phyloP scores from a whole-genome alignment of 2,113 vertebrate genomes.

The Cottus gobio region DNA sequence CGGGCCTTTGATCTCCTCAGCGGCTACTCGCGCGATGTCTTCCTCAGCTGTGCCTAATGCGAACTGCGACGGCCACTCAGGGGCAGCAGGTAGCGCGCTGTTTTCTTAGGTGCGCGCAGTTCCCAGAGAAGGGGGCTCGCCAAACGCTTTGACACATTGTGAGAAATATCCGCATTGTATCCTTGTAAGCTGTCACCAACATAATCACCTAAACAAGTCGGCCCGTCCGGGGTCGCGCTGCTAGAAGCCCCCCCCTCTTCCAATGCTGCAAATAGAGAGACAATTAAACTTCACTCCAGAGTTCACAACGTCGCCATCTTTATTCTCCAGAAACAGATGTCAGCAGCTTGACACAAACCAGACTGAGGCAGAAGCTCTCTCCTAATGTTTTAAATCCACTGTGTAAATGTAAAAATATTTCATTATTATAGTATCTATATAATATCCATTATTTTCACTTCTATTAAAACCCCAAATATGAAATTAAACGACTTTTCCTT shows the following conservation, averaged over 20 bases:
- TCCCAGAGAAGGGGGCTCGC: constrained; percentile 80
- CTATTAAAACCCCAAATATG: not conserved
- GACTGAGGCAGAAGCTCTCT: not conserved
- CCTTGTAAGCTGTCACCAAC: constrained; percentile 76
- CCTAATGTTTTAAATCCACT: not conserved
- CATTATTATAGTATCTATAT: not conserved
- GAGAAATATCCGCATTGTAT: constrained; percentile 84
- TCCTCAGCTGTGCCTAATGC: constrained; percentile 92
- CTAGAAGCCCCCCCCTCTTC: not conserved
- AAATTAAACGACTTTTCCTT: not conserved
- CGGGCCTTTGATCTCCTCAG: constrained; percentile 89
- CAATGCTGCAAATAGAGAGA: not conserved
- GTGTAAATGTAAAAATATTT: not conserved
- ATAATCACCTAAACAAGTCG: constrained; percentile 44
- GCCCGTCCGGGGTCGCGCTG: not conserved
- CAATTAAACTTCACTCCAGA: not conserved
- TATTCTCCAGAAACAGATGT: not conserved
- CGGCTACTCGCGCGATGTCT: constrained; percentile 88
- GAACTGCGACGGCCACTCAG: constrained; percentile 79
- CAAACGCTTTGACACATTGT: constrained; percentile 89
- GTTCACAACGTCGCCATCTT: not conserved
- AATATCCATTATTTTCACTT: not conserved
- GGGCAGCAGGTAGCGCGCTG: constrained; percentile 84
- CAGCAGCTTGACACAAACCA: not conserved
- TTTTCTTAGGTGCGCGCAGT: constrained; percentile 92